Evolutionary conservation across 92 coral and sea anemone species (phyloP).

Genomic region (Heteractis magnifica): DNA sequence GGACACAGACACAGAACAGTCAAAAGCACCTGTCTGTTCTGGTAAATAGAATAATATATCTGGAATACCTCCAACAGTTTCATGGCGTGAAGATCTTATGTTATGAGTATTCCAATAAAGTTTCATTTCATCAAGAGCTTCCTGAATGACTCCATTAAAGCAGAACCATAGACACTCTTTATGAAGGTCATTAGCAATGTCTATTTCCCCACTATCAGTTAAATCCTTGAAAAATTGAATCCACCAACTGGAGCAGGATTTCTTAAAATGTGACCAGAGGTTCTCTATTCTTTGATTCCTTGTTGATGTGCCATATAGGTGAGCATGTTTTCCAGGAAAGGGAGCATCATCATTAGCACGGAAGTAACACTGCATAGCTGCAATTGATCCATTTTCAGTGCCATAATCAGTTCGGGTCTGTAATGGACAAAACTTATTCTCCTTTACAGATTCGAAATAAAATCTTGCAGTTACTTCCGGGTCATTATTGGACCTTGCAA

Average conservation of each 20-base stretch:
- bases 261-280: conserved; percentile 44
- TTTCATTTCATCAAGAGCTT: conserved; percentile 44
- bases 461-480: conserved; percentile 2
- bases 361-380: conserved; percentile 37
- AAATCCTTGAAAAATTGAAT: conserved; percentile 37
- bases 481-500: neutral
- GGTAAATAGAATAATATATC: conserved; percentile 15
- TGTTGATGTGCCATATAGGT: conserved; percentile 43
- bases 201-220: conserved; percentile 30
- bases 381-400: conserved; percentile 45
- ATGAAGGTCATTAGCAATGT: conserved; percentile 37
- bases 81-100: conserved; percentile 46
- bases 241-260: conserved; percentile 47
- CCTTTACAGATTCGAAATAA: conserved; percentile 27
- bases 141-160: conserved; percentile 39
- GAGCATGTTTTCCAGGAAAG: conserved; percentile 30
- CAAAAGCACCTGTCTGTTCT: conserved; percentile 45
- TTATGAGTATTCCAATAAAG: conserved; percentile 43
- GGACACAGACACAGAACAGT: conserved; percentile 53
- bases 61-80: conserved; percentile 49
- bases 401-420: conserved; percentile 37
- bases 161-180: conserved; percentile 63
- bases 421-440: conserved; percentile 12
- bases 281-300: conserved; percentile 49
- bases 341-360: conserved; percentile 30